Percentiles rank a stretch among this genome's conserved stretches.
Conservation (phyloP, 1,140 invertebrate genomes). For the Tetragnatha versicolor region DNA sequence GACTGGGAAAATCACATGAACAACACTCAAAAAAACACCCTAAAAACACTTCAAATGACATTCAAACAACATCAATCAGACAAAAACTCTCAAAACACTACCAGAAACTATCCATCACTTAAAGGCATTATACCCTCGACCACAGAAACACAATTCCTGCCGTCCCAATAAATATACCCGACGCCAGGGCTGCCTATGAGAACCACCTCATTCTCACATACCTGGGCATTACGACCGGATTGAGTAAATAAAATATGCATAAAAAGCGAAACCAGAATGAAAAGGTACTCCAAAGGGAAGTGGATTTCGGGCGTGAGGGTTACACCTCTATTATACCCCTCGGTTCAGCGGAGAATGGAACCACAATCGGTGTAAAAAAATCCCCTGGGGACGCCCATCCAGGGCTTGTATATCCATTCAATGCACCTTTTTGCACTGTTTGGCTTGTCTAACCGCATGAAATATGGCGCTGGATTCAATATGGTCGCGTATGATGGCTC, state of each 20-base stretch:
- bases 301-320: conserved; percentile 45
- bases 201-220: conserved; percentile 30
- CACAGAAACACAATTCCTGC: background rate
- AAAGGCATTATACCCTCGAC: too few relatives aligned
- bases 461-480: conserved; percentile 49
- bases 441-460: conserved; percentile 38
- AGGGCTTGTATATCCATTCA: conserved; percentile 49
- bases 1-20: too few relatives aligned
- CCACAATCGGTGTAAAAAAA: conserved; percentile 20
- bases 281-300: conserved; percentile 2
- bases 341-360: conserved; percentile 24
- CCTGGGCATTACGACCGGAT: conserved; percentile 3
- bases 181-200: conserved; percentile 3
- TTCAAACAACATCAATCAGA: too few relatives aligned
- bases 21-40: too few relatives aligned
- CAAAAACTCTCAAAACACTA: too few relatives aligned
- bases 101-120: too few relatives aligned
- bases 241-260: conserved; percentile 9
- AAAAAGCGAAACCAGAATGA: background rate
- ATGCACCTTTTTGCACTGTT: conserved; percentile 6
- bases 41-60: too few relatives aligned
- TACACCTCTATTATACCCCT: conserved; percentile 48
- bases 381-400: conserved; percentile 28
- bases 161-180: too few relatives aligned
- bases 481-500: conserved; percentile 48